These are phyloP conservation scores for Phalera bucephala DNA, from an alignment of 2,888 invertebrate genomes.

Conservation along the genomic window DNA sequence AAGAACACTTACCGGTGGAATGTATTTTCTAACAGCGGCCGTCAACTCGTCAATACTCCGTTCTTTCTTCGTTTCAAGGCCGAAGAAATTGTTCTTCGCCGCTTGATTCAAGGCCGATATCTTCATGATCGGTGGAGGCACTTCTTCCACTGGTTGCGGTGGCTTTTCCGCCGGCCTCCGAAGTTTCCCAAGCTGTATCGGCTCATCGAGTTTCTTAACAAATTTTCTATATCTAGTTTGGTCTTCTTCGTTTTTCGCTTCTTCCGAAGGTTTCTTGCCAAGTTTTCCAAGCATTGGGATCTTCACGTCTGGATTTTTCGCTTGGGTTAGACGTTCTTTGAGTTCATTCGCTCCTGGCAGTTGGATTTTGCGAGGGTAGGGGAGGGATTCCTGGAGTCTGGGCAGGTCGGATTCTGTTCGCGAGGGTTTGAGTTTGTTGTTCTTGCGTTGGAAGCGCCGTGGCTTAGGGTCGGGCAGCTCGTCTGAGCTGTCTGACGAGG, in stretches of 20 bases:
- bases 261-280: conserved; percentile 61
- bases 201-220: conserved; percentile 64
- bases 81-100: conserved; percentile 76
- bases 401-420: conserved; percentile 74
- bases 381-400: conserved; percentile 54
- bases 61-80: conserved; percentile 63
- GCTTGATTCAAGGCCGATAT: conserved; percentile 66
- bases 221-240: conserved; percentile 50
- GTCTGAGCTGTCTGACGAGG: conserved; percentile 74
- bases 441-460: conserved; percentile 65
- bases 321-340: conserved; percentile 54
- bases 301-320: conserved; percentile 60
- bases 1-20: conserved; percentile 62
- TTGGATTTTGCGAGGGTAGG: conserved; percentile 44
- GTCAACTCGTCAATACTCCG: conserved; percentile 67
- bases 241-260: conserved; percentile 61
- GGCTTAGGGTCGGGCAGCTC: conserved; percentile 63
- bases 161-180: conserved; percentile 59
- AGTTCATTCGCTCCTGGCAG: conserved; percentile 52
- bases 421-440: conserved; percentile 69
- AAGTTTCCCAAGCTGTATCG: conserved; percentile 67
- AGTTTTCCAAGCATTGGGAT: conserved; percentile 64
- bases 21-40: conserved; percentile 73
- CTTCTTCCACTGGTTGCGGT: conserved; percentile 40
- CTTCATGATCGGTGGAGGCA: conserved; percentile 56